Percentiles rank a stretch among this genome's conserved stretches.
Evolutionary conservation across 2,888 invertebrate species (phyloP).

Genomic region (Drosophila meridionalis): DNA sequence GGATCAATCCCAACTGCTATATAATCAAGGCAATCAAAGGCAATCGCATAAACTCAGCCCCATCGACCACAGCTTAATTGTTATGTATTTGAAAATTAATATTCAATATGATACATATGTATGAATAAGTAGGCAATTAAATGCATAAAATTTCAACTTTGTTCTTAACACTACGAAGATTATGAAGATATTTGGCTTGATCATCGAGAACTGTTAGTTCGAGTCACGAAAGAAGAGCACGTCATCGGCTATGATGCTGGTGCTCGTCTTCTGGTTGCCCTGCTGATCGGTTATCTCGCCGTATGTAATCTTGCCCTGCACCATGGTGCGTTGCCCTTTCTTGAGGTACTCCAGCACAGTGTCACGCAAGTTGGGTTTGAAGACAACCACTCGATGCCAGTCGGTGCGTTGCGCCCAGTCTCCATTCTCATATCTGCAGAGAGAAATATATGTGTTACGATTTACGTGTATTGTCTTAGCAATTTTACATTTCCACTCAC

Average conservation of each 20-base stretch:
- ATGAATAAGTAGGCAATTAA: conserved; percentile 34
- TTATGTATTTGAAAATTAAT: conserved; percentile 10
- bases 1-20: conserved; percentile 12
- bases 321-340: conserved; percentile 94
- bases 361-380: conserved; percentile 93
- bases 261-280: conserved; percentile 90
- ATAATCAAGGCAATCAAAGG: conserved; percentile 8
- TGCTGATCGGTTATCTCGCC: conserved; percentile 93
- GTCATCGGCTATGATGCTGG: conserved; percentile 94
- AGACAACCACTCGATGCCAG: conserved; percentile 96
- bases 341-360: conserved; percentile 91
- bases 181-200: conserved; percentile 17
- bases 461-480: not conserved
- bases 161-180: conserved; percentile 52
- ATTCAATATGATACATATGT: conserved; percentile 35
- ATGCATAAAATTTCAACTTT: conserved; percentile 69
- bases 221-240: conserved; percentile 91
- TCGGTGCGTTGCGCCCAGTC: conserved; percentile 94
- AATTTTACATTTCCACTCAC: conserved; percentile 69
- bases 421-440: conserved; percentile 88
- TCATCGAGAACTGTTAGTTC: conserved; percentile 45
- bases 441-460: not conserved
- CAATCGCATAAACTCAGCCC: not conserved
- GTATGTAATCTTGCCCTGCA: conserved; percentile 93
- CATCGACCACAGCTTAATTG: not conserved